Base-by-base conservation (phyloP, 2,888 invertebrate species). In the Caenorhabditis becei region DNA sequence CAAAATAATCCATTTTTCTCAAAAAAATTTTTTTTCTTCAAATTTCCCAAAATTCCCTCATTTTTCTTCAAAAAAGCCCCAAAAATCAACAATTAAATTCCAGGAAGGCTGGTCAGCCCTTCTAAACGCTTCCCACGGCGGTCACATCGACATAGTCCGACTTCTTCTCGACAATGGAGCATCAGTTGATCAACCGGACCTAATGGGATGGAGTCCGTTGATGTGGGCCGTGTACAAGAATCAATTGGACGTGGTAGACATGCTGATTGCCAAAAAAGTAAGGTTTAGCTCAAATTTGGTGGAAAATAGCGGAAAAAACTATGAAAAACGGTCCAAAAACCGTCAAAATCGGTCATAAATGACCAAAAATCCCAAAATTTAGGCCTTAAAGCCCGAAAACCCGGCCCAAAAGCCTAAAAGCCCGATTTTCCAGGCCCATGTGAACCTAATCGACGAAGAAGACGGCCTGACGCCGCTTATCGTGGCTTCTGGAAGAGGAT, bases 181-280 rank as follows among this genome's bases (percentile, higher is more conserved):
- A 20, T 54, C 85, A 10, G 84, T 87, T 8, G 87, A 87, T 79
- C 83, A 83, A 26, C 86, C 87, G 5, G 87, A 87, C 79, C 69
- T 86, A 81, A 97, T 97, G 86, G 96, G 96, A 44, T 99, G 98
- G 98, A 95, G 97, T 3, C 94, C 97, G 0, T 93, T 99, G 70
- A 96, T 98, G 95, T 99, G 98, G 98, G 96, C 97, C 0, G 94
- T 96, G 10, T 99, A 99, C 93, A 96, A 97, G 92, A 97, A 96
- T 8, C 91, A 92, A 47, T 88, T 91, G 14, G 92, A 95, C 44
- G 94, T 95, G 80, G 96, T 95, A 44, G 93, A 94, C 44, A 91
- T 77, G 8, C 62, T 81, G 41, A 16, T 81, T 1, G 62, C 51
- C 7, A 35, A 41, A 37, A 72, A 66, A 53, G 74, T 75, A 5